Conservation (phyloP, 2,888 invertebrate species). For the Eupelmus urozonus region DNA sequence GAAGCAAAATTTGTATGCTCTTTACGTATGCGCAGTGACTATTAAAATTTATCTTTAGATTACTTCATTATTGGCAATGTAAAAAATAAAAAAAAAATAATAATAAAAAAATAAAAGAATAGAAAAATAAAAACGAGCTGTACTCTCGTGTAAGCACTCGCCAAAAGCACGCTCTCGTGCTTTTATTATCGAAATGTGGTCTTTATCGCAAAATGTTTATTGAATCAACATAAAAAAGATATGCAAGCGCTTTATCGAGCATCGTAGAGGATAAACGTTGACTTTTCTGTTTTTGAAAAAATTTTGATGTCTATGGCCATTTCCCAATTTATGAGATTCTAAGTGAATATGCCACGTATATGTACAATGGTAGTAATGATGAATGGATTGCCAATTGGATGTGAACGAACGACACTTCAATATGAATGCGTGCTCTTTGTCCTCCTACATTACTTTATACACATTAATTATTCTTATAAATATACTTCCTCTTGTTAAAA, state of each 20-base stretch:
- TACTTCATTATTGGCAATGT: slow-evolving; percentile 36
- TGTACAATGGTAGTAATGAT: slow-evolving; percentile 31
- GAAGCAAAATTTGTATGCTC: slow-evolving; percentile 74
- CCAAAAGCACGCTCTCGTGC: slow-evolving; percentile 37
- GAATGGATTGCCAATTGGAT: slow-evolving; percentile 38
- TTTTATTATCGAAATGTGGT: slow-evolving; percentile 17
- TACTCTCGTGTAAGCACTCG: background rate
- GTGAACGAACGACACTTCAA: slow-evolving; percentile 27
- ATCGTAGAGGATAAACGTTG: slow-evolving; percentile 60
- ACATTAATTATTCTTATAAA: too few relatives aligned
- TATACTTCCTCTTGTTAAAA: too few relatives aligned
- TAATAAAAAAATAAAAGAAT: background rate
- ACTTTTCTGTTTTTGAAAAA: slow-evolving; percentile 58
- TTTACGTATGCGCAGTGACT: slow-evolving; percentile 51
- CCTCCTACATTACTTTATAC: too few relatives aligned
- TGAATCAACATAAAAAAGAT: slow-evolving; percentile 15
- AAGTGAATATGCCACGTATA: slow-evolving; percentile 17
- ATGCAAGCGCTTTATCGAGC: background rate
- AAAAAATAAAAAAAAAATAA: background rate
- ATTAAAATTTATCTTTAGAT: slow-evolving; percentile 44
- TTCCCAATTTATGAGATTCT: slow-evolving; percentile 4
- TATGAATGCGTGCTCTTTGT: slow-evolving; percentile 26
- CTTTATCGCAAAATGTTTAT: slow-evolving; percentile 8
- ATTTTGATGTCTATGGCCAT: slow-evolving; percentile 13
- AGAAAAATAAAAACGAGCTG: background rate